Evolutionary conservation across 92 coral and sea anemone species (phyloP), one percentile per base, ranked within the genome.

Genomic region (Meandrina meandrites): DNA sequence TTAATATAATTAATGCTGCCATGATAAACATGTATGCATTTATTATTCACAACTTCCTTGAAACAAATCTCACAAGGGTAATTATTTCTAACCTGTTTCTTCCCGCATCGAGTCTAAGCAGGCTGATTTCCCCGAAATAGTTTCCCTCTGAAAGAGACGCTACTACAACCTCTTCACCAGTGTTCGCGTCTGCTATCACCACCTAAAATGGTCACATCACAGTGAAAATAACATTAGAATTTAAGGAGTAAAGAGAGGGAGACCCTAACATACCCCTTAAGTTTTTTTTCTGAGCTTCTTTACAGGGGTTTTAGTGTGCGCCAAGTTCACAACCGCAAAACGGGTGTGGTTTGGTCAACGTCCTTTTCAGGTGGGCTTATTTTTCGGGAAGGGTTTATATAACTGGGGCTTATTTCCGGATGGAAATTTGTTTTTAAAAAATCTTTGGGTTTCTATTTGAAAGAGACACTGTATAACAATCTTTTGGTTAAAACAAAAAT

Each of bases 71-170:
- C 1, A 60, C 60, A 54, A 54, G 60, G 60, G 4, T 17, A 73
- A 2, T 17, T 11, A 36, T 11, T 37, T 73, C 51, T 31, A 10
- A 97, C 99, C 99, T 97, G 93, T 97, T 97, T 50, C 93, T 86
- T 13, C 99, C 99, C 22, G 88, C 97, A 79, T 97, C 97, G 34
- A 97, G 92, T 84, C 95, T 84, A 35, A 97, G 81, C 67, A 97
- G 85, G 81, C 99, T 97, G 60, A 97, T 97, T 84, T 97, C 99
- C 36, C 99, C 99, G 72, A 97, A 97, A 88, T 92, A 97, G 89
- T 97, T 97, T 4, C 99, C 99, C 81, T 97, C 99, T 28, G 99
- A 87, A 45, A 97, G 90, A 74, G 96, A 92, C 8, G 99, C 99
- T 42, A 97, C 98, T 2, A 95, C 99, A 79, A 97, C 92, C 86